A percentile compares a stretch with the other conserved stretches of the same genome.
Evolutionary conservation across 1,140 invertebrate genomes (phyloP).

Genomic region (Zaprionus lachaisei): DNA sequence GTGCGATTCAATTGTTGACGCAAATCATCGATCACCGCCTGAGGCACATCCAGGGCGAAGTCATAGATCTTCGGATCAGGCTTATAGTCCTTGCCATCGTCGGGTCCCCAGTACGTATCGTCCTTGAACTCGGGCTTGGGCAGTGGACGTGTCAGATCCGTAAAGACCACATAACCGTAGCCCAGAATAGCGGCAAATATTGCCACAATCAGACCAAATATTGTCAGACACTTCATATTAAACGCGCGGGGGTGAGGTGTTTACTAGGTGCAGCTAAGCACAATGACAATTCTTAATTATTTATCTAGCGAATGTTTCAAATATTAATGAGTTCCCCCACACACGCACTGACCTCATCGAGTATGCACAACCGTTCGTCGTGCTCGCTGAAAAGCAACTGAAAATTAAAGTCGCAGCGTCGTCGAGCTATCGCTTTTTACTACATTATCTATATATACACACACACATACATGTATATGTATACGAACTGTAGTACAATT

Average conservation of each 20-base stretch:
- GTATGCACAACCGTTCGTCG: slow-evolving; percentile 26
- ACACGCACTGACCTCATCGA: slow-evolving; percentile 11
- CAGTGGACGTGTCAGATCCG: slow-evolving; percentile 69
- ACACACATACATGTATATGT: neutral
- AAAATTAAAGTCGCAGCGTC: neutral
- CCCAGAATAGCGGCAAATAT: slow-evolving; percentile 63
- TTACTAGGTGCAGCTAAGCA: neutral
- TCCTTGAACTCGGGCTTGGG: slow-evolving; percentile 72
- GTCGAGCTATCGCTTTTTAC: neutral
- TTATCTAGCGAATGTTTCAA: slow-evolving; percentile 26
- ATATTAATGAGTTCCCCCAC: slow-evolving; percentile 27
- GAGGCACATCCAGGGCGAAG: slow-evolving; percentile 55
- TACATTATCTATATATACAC: slow-evolving; percentile 15
- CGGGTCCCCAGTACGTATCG: slow-evolving; percentile 78
- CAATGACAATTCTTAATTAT: slow-evolving; percentile 6
- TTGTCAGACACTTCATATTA: slow-evolving; percentile 69
- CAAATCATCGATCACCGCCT: slow-evolving; percentile 86
- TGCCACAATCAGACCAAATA: slow-evolving; percentile 71
- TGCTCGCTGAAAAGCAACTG: slow-evolving; percentile 26
- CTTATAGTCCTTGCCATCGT: slow-evolving; percentile 60
- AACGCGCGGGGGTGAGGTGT: neutral
- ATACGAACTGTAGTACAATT: neutral
- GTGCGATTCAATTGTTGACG: slow-evolving; percentile 86
- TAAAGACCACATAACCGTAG: slow-evolving; percentile 68
- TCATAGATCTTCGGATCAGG: slow-evolving; percentile 68